These are phyloP conservation scores for Onychorhynchus coronatus DNA, from an alignment of 2,113 vertebrate genomes.

Conservation along the genomic window DNA sequence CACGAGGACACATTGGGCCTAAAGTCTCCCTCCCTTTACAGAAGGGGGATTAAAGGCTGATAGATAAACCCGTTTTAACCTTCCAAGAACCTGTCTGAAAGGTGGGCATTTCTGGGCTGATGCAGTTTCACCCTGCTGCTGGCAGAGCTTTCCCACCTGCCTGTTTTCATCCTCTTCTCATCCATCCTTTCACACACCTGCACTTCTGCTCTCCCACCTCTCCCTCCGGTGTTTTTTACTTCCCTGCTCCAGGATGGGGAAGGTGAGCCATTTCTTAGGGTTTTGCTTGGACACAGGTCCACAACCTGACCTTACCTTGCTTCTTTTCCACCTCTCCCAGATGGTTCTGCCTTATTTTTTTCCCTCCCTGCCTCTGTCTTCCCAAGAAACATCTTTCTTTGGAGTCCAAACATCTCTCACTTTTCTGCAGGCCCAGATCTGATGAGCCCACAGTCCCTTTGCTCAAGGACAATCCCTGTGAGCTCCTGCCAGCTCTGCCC, in stretches of 20 bases:
- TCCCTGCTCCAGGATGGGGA: background rate
- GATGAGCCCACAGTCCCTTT: background rate
- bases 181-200: background rate
- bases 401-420: background rate
- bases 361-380: background rate
- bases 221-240: background rate
- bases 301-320: background rate
- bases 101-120: background rate
- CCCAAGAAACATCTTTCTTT: background rate
- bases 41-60: background rate
- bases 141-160: background rate
- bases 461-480: background rate
- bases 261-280: background rate
- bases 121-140: background rate
- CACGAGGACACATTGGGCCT: background rate
- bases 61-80: background rate
- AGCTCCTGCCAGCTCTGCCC: background rate
- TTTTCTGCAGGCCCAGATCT: background rate
- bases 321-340: background rate
- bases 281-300: background rate
- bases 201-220: background rate
- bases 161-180: background rate
- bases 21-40: background rate
- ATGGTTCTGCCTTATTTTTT: background rate
- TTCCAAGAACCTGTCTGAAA: background rate